Evolutionary conservation across 2,888 invertebrate species (phyloP).

Genomic region (Pterostichus niger): DNA sequence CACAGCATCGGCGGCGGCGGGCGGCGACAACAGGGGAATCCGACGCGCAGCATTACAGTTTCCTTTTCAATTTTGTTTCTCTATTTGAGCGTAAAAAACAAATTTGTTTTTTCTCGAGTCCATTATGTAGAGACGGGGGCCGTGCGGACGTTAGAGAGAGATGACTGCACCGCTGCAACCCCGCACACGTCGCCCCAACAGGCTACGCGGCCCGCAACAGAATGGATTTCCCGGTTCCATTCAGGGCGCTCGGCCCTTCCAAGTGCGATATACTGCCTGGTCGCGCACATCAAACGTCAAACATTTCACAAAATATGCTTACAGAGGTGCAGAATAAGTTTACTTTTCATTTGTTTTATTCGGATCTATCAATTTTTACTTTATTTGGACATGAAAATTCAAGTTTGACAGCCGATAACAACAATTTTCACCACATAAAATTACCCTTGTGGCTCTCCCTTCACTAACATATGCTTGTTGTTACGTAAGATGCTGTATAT

Average conservation of each 20-base stretch:
- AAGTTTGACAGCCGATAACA: too few species aligned
- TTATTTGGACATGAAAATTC: too few species aligned
- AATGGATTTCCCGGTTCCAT: constrained; percentile 62
- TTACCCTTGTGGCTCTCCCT: too few species aligned
- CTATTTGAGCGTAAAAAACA: constrained; percentile 76
- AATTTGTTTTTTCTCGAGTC: constrained; percentile 76
- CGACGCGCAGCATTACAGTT: constrained; percentile 72
- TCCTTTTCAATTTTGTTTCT: constrained; percentile 76
- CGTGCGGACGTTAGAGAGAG: constrained; percentile 29
- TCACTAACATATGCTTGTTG: too few species aligned
- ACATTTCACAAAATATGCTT: constrained; percentile 21
- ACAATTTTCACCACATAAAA: too few species aligned
- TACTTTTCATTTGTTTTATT: neutral
- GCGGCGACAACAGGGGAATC: constrained; percentile 38
- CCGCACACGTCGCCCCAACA: neutral
- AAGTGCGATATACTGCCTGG: constrained; percentile 29
- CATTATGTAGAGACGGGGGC: constrained; percentile 71
- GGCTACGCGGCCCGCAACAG: constrained; percentile 44
- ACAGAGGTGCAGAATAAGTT: neutral
- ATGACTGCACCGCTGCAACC: neutral
- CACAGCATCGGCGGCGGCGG: constrained; percentile 18
- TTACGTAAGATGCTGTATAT: too few species aligned
- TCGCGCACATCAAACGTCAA: constrained; percentile 24
- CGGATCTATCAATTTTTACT: too few species aligned
- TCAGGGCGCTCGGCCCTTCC: constrained; percentile 46